Base-by-base conservation (phyloP, 2,113 vertebrate genomes). In the Hemichromis elongatus region DNA sequence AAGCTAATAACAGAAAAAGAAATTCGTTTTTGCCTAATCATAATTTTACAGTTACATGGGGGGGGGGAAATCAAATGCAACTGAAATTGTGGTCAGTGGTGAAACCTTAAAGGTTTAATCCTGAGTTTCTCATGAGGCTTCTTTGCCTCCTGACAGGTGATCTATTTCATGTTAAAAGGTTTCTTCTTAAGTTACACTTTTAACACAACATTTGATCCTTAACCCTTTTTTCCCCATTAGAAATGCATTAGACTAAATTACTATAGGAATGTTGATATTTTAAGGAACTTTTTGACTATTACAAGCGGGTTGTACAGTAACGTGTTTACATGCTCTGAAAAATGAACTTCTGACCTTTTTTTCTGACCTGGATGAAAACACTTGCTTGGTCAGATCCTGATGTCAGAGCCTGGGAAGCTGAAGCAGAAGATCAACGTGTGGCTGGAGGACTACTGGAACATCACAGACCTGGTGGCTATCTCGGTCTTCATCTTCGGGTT, bases 381-480 rank as follows among this genome's bases (percentile, higher is more conserved):
- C 18, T 83, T 2, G 3, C n/a, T 0, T 2, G 4, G n/a, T 84
- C 92, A 99, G 99, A 99, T 99, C 93, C 94, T 99, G 92, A 99
- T 99, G 99, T 99, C 99, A 0, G 99, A 99, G 88, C 98, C 98
- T 3, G 98, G 98, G 78, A 99, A 99, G 88, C 96, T 99, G 85
- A 98, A 96, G 91, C 98, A 99, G 96, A 99, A 99, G 95, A 94
- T 99, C 24, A 99, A 98, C 73, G 98, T 99, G 40, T 99, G 99
- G 99, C 93, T 99, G 42, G 98, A 99, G 91, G 98, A 99, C 45
- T 99, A 99, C 92, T 99, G 99, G 99, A 99, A 99, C 93, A 97
- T 99, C 94, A 99, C 98, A 0, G 99, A 99, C 83, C 88, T 99
- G 57, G 97, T 96, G 73, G 98, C 98, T 90, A 99, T 99, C 92